Conservation (phyloP, 2,888 invertebrate species). For the Callosobruchus maculatus region DNA sequence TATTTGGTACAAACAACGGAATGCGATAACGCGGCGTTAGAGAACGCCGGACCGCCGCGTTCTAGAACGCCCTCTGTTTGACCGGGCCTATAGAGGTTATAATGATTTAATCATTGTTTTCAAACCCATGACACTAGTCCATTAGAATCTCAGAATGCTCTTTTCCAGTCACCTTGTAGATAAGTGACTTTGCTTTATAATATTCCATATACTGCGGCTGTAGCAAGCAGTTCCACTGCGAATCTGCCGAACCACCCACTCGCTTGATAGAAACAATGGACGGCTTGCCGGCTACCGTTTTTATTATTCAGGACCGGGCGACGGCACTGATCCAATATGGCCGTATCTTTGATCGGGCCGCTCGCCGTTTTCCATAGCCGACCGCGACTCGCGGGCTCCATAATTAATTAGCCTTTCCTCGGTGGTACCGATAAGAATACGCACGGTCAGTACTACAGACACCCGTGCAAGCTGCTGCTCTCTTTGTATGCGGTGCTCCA, state of each 20-base stretch:
- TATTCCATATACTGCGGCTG: no score
- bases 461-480: not conserved
- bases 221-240: not conserved
- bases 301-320: not conserved
- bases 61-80: no score
- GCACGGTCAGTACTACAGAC: not conserved
- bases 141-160: no score
- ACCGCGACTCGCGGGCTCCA: not conserved
- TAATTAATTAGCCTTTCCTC: not conserved
- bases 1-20: no score
- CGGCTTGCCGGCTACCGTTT: not conserved
- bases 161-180: no score
- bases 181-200: no score
- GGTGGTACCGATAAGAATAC: not conserved
- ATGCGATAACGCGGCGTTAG: no score
- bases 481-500: not conserved
- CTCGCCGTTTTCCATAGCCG: not conserved
- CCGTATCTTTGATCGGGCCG: not conserved
- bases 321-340: not conserved
- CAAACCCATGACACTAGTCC: no score
- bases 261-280: not conserved
- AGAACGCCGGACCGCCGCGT: no score
- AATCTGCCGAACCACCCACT: not conserved
- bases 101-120: no score
- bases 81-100: no score